Evolutionary conservation across 1,140 invertebrate genomes (phyloP).

Genomic region (Sarcophaga bullata): DNA sequence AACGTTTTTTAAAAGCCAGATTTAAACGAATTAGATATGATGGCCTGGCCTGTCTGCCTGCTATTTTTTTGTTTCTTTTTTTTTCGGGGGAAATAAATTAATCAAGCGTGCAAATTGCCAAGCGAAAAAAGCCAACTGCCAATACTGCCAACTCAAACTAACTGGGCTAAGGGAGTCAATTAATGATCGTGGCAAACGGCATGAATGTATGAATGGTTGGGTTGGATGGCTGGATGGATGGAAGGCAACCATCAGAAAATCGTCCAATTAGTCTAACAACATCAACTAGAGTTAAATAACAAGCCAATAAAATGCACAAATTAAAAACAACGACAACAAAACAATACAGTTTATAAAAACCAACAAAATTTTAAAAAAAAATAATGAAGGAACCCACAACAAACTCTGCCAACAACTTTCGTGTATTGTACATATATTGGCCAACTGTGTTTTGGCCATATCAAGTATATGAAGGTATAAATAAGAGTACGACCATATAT

Average conservation of each 20-base stretch:
- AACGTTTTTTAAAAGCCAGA: background rate
- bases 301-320: slow-evolving; percentile 37
- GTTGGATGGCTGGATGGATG: background rate
- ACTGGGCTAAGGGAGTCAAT: background rate
- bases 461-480: background rate
- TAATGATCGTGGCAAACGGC: background rate
- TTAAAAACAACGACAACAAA: background rate
- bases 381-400: slow-evolving; percentile 40
- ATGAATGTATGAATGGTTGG: background rate
- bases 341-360: background rate
- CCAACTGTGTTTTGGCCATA: background rate
- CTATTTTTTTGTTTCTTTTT: background rate
- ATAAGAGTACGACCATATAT: background rate
- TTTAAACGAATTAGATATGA: slow-evolving; percentile 6
- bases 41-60: background rate
- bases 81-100: background rate
- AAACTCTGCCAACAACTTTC: background rate
- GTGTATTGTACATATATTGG: background rate
- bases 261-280: slow-evolving; percentile 39
- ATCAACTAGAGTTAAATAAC: slow-evolving; percentile 40
- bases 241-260: slow-evolving; percentile 30
- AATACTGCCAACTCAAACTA: background rate
- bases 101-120: slow-evolving; percentile 30
- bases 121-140: background rate
- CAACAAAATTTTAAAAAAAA: background rate